Percentiles rank a stretch among this genome's conserved stretches.
Evolutionary conservation across 2,888 invertebrate species (phyloP).

Genomic region (Orthosia incerta): DNA sequence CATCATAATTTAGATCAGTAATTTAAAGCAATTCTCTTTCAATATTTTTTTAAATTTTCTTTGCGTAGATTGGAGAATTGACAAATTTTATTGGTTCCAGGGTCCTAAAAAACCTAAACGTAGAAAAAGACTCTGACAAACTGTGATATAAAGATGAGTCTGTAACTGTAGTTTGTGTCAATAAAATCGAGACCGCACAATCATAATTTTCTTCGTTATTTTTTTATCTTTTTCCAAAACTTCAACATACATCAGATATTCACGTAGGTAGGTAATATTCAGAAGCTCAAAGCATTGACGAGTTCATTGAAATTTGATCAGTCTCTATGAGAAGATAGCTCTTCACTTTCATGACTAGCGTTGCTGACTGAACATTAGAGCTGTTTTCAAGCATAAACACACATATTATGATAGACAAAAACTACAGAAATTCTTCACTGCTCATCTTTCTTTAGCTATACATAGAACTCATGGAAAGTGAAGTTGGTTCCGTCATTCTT

Average conservation of each 20-base stretch:
- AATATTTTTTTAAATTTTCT: background rate
- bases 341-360: background rate
- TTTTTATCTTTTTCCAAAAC: background rate
- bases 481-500: background rate
- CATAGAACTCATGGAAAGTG: too few species aligned
- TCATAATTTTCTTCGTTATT: background rate
- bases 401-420: too few species aligned
- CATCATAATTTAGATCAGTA: background rate
- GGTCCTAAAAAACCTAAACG: conserved; percentile 22
- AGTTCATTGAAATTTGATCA: background rate
- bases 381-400: too few species aligned
- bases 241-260: background rate
- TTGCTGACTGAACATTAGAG: background rate
- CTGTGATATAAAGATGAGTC: conserved; percentile 35
- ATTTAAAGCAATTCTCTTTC: background rate
- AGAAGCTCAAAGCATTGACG: background rate
- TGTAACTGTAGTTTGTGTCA: conserved; percentile 44
- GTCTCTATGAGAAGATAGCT: background rate
- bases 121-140: conserved; percentile 32
- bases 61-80: conserved; percentile 41
- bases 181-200: conserved; percentile 40
- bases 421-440: too few species aligned
- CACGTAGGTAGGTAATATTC: too few species aligned
- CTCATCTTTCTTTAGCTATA: too few species aligned
- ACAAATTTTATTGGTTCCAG: conserved; percentile 65